Evolutionary conservation across 2,888 invertebrate species (phyloP), one percentile per base, ranked within the genome.

Genomic region (Allygus modestus): DNA sequence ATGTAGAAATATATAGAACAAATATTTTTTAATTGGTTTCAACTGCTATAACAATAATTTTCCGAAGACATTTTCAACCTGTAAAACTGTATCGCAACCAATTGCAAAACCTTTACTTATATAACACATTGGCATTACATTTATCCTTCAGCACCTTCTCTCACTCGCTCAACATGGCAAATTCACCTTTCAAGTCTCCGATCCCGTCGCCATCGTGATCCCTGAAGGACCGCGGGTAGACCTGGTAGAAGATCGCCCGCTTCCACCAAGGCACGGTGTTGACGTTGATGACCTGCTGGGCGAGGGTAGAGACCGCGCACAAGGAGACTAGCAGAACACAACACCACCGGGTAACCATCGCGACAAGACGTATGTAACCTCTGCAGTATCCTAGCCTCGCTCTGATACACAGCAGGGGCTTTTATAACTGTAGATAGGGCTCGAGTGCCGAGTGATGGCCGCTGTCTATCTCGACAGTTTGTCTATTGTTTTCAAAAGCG

Each of bases 171-270:
- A 37, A 37, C 37, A 37, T 37, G 5, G 7, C 1, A 7, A 46
- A 46, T 87, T 89, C 91, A 93, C 97, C 97, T 90, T 93, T 92
- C 15, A 98, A 91, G 90, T 98, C 98, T 0, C 98, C 98, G 26
- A 95, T 92, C 23, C 97, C 98, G 90, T 97, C 96, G 0, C 94
- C 94, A 89, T 96, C 91, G n/a, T 94, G 94, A 89, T 98, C 98
- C 89, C 94, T 94, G 90, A 97, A 97, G 0, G 97, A 96, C 82
- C 96, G 92, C 0, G 97, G 95, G 89, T 96, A 96, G 85, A 97
- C 94, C 91, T 98, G 97, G 91, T 98, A 98, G 81, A 97, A 93
- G 2, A 94, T 92, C 43, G 94, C 93, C 81, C 93, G 94, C 89
- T 96, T 92, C 95, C 96, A 97, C 98, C 98, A 98, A 2, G 73